Percentiles rank a stretch among this genome's conserved stretches.
phyloP scores from a whole-genome alignment of 2,797 vertebrate genomes.

The Acridotheres tristis region DNA sequence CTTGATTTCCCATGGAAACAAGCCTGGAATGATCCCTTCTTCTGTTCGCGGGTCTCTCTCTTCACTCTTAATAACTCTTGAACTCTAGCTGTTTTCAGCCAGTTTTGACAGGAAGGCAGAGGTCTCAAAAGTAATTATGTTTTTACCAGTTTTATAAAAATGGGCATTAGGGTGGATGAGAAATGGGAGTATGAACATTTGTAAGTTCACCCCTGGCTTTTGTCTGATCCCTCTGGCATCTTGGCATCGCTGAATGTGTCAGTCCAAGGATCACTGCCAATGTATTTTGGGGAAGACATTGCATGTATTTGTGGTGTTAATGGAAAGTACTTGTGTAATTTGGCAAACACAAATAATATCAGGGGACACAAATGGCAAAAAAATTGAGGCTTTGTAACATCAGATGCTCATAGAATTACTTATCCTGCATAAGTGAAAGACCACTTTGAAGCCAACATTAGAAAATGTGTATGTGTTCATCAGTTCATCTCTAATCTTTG shows the following conservation, averaged over 20 bases:
- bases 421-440: neutral
- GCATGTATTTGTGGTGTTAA: neutral
- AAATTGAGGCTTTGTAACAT: neutral
- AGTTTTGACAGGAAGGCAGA: conserved; percentile 22
- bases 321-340: neutral
- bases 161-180: neutral
- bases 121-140: conserved; percentile 52
- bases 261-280: neutral
- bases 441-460: neutral
- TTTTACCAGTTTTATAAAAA: conserved; percentile 38
- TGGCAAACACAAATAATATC: conserved; percentile 8
- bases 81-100: conserved; percentile 25
- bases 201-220: conserved; percentile 23
- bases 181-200: conserved; percentile 1
- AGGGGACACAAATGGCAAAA: neutral
- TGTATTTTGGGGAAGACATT: neutral
- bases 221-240: conserved; percentile 37
- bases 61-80: conserved; percentile 22
- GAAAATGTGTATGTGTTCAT: neutral
- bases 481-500: neutral
- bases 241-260: neutral
- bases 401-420: neutral
- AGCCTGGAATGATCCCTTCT: neutral
- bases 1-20: conserved; percentile 58
- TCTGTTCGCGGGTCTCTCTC: neutral